Evolutionary conservation across 30 jellyfish, hydroid and myxozoan genomes (phyloP).

Genomic region (Aurelia sp.): DNA sequence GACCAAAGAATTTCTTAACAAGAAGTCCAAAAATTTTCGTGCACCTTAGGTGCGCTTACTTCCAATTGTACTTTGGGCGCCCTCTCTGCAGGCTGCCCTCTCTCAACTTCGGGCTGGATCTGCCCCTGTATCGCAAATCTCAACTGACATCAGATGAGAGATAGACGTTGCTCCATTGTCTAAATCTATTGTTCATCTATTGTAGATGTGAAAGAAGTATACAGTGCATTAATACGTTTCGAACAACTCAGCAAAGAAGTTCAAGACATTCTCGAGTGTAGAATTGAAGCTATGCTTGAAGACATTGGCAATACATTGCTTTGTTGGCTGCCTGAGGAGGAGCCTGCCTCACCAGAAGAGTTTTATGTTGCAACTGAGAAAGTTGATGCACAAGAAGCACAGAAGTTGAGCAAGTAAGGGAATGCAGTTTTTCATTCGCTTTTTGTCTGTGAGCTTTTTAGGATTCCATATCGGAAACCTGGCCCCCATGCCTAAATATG

Average conservation of each 20-base stretch:
- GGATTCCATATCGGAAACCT: no score
- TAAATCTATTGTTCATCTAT: neutral
- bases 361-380: slow-evolving; percentile 69
- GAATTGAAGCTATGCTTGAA: slow-evolving; percentile 76
- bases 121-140: no score
- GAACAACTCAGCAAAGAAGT: slow-evolving; percentile 73
- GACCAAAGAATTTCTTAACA: no score
- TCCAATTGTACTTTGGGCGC: no score
- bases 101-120: no score
- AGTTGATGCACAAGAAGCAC: slow-evolving; percentile 41
- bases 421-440: no score
- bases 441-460: no score
- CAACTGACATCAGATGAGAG: no score
- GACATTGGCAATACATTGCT: slow-evolving; percentile 73
- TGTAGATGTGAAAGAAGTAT: slow-evolving; percentile 69
- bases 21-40: no score
- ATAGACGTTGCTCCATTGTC: neutral
- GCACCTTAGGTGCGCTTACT: no score
- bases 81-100: no score
- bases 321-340: slow-evolving; percentile 78
- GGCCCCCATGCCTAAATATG: no score
- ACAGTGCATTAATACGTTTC: slow-evolving; percentile 42
- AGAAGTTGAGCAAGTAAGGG: slow-evolving; percentile 71
- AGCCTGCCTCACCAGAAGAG: slow-evolving; percentile 73
- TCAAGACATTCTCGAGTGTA: slow-evolving; percentile 74